Base-by-base conservation (phyloP, 2,113 vertebrate genomes). In the Melanotaenia duboulayi region DNA sequence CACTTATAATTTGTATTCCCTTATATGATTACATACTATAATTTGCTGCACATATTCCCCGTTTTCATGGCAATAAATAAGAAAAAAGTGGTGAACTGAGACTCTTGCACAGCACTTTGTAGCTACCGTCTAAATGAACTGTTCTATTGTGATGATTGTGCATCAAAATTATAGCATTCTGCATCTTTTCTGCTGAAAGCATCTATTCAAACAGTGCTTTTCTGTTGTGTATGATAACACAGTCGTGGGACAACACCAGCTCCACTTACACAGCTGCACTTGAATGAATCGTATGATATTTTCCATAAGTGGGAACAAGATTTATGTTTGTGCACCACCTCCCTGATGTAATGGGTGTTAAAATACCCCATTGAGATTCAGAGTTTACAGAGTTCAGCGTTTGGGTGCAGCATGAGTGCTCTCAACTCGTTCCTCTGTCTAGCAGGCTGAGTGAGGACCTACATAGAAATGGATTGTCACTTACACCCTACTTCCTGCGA, bases 281-380 rank as follows among this genome's bases (percentile, higher is more conserved):
- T 22, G 55, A 79, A 78, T 68, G 65, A 68, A 82, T 76, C 56
- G 16, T 65, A 40, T 71, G 69, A 69, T 87, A 60, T 82, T 75
- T 79, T 81, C 46, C 60, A 59, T 40, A 71, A 87, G 81, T 89
- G 79, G 74, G 70, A 65, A 65, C 57, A 81, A 84, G 79, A 74
- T 82, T 69, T 71, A 65, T 46, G 61, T 87, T 81, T 32, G 59
- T 77, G 79, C 20, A 37, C 63, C 80, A 76, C 63, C 71, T 72
- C 40, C 8, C 61, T 55, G 58, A 22, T 71, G 52, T 77, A 83
- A 84, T 79, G 54, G 82, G 60, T 57, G 75, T 75, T 82, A 62
- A 78, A 86, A 75, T 54, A 81, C 39, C 46, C 55, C 20, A 22
- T 69, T 63, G 78, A 83, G 81, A 81, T 81, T 22, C 73, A 42